These are phyloP conservation scores for Laothoe populi DNA, from an alignment of 2,888 invertebrate species.

Conservation along the genomic window DNA sequence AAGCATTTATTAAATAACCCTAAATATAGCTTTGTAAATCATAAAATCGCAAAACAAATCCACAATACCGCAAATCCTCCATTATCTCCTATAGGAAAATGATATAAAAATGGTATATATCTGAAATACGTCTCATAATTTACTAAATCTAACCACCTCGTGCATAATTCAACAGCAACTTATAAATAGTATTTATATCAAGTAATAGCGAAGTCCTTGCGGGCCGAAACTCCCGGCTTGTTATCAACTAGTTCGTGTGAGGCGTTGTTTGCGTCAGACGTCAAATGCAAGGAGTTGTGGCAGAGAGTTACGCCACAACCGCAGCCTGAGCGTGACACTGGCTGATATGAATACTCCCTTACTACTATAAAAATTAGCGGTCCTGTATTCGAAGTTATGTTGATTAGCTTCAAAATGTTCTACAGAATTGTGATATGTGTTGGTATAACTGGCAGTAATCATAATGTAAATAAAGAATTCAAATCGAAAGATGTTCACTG, in stretches of 20 bases:
- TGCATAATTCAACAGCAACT: not conserved
- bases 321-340: slow-evolving; percentile 46
- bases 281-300: slow-evolving; percentile 60
- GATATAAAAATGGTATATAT: too few relatives aligned
- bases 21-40: too few relatives aligned
- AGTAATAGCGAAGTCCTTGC: slow-evolving; percentile 11
- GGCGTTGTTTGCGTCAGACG: slow-evolving; percentile 41
- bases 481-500: too few relatives aligned
- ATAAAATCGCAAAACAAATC: too few relatives aligned
- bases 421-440: too few relatives aligned
- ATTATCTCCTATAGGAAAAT: too few relatives aligned
- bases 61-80: too few relatives aligned
- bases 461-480: too few relatives aligned
- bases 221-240: slow-evolving; percentile 3
- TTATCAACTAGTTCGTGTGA: slow-evolving; percentile 10
- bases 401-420: not conserved
- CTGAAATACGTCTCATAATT: not conserved
- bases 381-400: not conserved
- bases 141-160: not conserved
- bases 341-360: slow-evolving; percentile 9
- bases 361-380: not conserved
- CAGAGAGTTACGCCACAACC: slow-evolving; percentile 45
- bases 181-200: slow-evolving; percentile 3
- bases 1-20: too few relatives aligned
- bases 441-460: too few relatives aligned